These are phyloP conservation scores for Eulithis prunata DNA, from an alignment of 2,888 invertebrate species.

Conservation along the genomic window DNA sequence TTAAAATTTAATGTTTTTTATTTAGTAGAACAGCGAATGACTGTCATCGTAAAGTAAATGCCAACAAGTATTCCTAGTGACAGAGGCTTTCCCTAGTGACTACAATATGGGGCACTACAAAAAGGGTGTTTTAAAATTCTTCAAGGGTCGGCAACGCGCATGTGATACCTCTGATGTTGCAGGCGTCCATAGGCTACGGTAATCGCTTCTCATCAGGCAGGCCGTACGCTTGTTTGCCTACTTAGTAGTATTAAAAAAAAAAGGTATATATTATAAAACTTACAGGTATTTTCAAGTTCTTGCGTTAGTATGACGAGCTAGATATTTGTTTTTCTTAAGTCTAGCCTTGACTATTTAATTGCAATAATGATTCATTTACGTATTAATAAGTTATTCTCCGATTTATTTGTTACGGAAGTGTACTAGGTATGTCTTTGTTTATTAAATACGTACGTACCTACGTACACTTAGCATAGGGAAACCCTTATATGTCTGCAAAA, in stretches of 20 bases:
- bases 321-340: neutral
- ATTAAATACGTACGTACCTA: constrained; percentile 15
- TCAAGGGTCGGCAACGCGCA: too few species aligned
- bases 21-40: constrained; percentile 32
- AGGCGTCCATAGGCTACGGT: too few species aligned
- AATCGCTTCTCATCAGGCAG: too few species aligned
- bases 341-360: constrained; percentile 4
- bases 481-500: constrained; percentile 47
- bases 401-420: constrained; percentile 17
- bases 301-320: neutral
- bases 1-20: constrained; percentile 55
- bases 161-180: too few species aligned
- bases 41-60: constrained; percentile 1
- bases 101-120: too few species aligned
- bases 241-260: too few species aligned
- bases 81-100: too few species aligned
- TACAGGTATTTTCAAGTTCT: neutral
- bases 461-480: constrained; percentile 49
- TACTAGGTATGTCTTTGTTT: constrained; percentile 10
- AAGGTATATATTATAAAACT: too few species aligned
- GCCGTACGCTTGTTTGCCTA: too few species aligned
- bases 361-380: constrained; percentile 11
- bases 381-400: neutral
- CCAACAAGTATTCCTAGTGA: too few species aligned
- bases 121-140: too few species aligned